Conservation (phyloP, 2,113 vertebrate genomes). For the Sceloporus tristichus region DNA sequence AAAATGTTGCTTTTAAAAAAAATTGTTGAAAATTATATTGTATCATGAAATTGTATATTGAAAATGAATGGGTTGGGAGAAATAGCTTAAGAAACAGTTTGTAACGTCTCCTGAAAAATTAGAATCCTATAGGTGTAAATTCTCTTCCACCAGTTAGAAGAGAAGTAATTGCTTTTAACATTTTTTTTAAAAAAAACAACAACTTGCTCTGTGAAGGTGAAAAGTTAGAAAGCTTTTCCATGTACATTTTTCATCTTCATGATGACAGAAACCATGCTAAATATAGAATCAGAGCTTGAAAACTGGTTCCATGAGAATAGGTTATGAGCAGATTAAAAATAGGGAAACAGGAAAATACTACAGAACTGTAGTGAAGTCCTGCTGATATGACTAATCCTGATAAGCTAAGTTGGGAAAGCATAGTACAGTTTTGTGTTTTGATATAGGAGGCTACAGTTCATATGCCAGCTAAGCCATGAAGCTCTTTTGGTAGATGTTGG, state of each 20-base stretch:
- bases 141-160: slow-evolving; percentile 17
- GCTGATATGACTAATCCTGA: slow-evolving; percentile 24
- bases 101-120: background rate
- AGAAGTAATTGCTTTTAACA: background rate
- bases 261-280: slow-evolving; percentile 6
- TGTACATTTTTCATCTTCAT: background rate
- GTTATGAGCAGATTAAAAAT: background rate
- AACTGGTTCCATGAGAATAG: background rate
- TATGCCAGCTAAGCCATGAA: background rate
- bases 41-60: background rate
- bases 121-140: background rate
- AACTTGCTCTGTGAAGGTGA: slow-evolving; percentile 13
- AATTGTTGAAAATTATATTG: background rate
- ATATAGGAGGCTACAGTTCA: background rate
- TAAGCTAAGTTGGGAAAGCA: background rate
- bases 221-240: background rate
- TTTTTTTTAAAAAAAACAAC: slow-evolving; percentile 28
- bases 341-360: background rate
- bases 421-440: background rate
- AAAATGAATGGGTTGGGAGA: background rate
- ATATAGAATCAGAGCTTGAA: slow-evolving; percentile 28
- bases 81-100: background rate
- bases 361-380: slow-evolving; percentile 24
- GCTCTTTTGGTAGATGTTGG: background rate
- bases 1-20: background rate